A percentile compares a stretch with the other conserved stretches of the same genome.
Conservation (phyloP, 2,888 invertebrate species). For the Parnassius orleans region DNA sequence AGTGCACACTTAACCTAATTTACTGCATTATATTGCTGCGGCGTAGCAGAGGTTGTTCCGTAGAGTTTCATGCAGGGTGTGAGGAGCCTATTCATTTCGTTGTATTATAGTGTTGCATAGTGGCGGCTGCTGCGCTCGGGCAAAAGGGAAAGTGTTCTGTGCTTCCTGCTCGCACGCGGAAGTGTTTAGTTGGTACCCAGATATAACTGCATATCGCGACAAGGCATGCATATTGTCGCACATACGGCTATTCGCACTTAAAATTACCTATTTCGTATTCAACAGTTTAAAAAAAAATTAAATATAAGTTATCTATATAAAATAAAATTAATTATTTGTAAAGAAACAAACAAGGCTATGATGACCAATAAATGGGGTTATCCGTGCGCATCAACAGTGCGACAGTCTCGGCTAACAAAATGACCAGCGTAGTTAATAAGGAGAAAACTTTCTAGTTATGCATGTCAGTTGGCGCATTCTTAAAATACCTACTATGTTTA, state of each 20-base stretch:
- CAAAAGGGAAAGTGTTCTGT: constrained; percentile 77
- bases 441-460: too few relatives aligned
- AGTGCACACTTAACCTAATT: constrained; percentile 72
- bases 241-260: not conserved
- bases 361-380: too few relatives aligned
- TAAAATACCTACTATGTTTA: too few relatives aligned
- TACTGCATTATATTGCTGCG: constrained; percentile 65
- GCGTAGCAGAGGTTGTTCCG: constrained; percentile 39
- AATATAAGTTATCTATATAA: too few relatives aligned
- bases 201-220: constrained; percentile 66
- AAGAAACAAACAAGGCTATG: too few relatives aligned
- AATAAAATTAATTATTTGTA: too few relatives aligned
- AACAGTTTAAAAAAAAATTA: too few relatives aligned
- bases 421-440: too few relatives aligned
- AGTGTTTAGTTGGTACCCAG: constrained; percentile 58
- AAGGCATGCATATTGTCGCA: constrained; percentile 32
- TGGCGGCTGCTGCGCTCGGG: constrained; percentile 75
- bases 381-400: too few relatives aligned
- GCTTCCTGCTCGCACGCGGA: constrained; percentile 78
- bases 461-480: too few relatives aligned
- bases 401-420: too few relatives aligned
- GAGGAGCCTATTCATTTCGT: constrained; percentile 41
- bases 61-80: constrained; percentile 26
- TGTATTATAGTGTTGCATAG: constrained; percentile 66
- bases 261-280: too few relatives aligned